Percentiles rank a stretch among this genome's conserved stretches.
Evolutionary conservation across 2,797 vertebrate genomes (phyloP).

Genomic region (Loriculus beryllinus): DNA sequence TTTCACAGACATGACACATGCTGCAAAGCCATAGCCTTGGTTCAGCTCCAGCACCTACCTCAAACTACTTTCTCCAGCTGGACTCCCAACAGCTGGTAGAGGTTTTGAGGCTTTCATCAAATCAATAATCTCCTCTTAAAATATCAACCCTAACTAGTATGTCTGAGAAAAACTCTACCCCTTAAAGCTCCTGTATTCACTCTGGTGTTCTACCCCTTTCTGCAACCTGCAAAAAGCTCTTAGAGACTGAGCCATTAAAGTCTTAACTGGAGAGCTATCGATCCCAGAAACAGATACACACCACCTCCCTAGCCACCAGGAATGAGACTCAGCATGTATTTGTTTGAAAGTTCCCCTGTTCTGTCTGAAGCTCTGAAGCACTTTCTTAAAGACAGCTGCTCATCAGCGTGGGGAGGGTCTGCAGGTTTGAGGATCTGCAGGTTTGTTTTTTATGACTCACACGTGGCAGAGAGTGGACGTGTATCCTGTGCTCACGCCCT

Average conservation of each 20-base stretch:
- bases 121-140: background rate
- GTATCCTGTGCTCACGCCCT: background rate
- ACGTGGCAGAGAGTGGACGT: accelerated
- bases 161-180: background rate
- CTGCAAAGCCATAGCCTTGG: background rate
- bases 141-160: accelerated
- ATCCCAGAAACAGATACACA: background rate
- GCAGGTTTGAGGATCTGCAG: background rate
- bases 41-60: background rate
- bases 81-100: accelerated
- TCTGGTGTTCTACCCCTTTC: background rate
- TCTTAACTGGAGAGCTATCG: background rate
- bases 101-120: background rate
- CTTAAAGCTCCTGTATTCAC: background rate
- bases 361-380: accelerated
- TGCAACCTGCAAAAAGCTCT: background rate
- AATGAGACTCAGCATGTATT: background rate
- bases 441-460: accelerated
- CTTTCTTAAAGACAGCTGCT: background rate
- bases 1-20: accelerated
- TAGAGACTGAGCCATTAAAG: background rate
- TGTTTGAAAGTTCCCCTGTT: background rate
- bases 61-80: background rate
- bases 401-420: too few relatives aligned
- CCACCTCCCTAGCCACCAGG: background rate